Base-by-base conservation (phyloP, 2,113 vertebrate genomes). In the Percopsis transmontana region DNA sequence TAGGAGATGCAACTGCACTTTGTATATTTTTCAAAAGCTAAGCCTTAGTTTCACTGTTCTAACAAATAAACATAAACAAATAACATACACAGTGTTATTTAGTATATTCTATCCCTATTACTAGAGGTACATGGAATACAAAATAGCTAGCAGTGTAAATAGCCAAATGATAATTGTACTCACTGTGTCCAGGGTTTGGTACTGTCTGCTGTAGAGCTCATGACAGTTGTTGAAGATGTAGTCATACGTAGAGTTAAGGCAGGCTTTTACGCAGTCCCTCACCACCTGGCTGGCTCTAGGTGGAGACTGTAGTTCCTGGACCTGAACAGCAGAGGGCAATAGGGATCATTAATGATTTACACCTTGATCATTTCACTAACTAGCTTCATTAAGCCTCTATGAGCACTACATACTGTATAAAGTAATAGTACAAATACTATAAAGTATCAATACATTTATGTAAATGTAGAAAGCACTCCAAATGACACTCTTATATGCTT, bases 161-260 rank as follows among this genome's bases (percentile, higher is more conserved):
- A 19, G n/a, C 58, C 20, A 21, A 15, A 5, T 54, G 27, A 19
- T 48, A 13, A 3, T 20, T 16, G 14, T 21, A 93, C 95, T 92
- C 70, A 96, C 96, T 9, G 89, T 84, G 72, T 96, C 96, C n/a
- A 66, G 54, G 59, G 93, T 90, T 58, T 97, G 96, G 85, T 97
- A 99, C 81, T 99, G 95, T 21, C 83, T 91, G 86, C 93, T 97
- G 88, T 99, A 99, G 21, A 99, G 89, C 71, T 99, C 96, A 0
- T 99, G 95, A 74, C 95, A 99, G 59, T 98, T 99, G 83, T 98
- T 98, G 90, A 99, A 99, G 89, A 99, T 96, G 88, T 99, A 99
- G 75, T 98, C 96, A 0, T 98, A 99, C 0, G 97, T 99, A 15
- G 97, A 99, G 82, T 99, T 99, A 78, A 99, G 94, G 69, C 97